Evolutionary conservation across 2,113 vertebrate species (phyloP).

Genomic region (Podiceps cristatus): DNA sequence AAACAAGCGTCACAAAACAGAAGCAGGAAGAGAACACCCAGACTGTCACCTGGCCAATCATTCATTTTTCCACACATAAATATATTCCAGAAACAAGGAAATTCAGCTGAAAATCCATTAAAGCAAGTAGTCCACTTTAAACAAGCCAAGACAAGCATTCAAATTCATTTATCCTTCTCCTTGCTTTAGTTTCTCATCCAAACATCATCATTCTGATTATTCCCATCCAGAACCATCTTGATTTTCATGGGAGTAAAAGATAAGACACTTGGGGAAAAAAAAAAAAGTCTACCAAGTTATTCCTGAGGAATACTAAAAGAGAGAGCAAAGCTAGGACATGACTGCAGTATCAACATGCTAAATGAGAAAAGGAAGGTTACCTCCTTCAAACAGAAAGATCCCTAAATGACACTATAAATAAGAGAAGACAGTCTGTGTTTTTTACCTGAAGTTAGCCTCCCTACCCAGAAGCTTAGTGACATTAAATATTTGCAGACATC

Average conservation of each 20-base stretch:
- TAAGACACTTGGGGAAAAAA: not conserved
- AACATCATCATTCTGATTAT: not conserved
- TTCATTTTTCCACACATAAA: not conserved
- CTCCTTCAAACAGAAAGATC: not conserved
- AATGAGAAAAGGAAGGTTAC: not conserved
- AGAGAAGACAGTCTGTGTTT: not conserved
- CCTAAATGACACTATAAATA: not conserved
- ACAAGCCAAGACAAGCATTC: not conserved
- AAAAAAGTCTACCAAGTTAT: not conserved
- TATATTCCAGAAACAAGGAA: not conserved
- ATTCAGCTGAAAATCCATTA: not conserved
- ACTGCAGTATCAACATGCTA: not conserved
- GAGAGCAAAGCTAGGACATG: not conserved
- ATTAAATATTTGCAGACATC: not conserved
- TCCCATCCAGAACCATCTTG: not conserved
- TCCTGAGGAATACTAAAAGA: not conserved
- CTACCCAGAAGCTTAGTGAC: not conserved
- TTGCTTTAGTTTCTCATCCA: not conserved
- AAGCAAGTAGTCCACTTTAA: not conserved
- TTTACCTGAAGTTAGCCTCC: not conserved
- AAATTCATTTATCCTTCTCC: not conserved
- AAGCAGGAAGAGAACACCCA: not conserved
- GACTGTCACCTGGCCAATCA: not conserved
- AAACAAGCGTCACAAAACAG: not conserved
- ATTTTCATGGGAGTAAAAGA: not conserved